Conservation (phyloP, 2,113 vertebrate species). For the Hirundichthys speculiger region DNA sequence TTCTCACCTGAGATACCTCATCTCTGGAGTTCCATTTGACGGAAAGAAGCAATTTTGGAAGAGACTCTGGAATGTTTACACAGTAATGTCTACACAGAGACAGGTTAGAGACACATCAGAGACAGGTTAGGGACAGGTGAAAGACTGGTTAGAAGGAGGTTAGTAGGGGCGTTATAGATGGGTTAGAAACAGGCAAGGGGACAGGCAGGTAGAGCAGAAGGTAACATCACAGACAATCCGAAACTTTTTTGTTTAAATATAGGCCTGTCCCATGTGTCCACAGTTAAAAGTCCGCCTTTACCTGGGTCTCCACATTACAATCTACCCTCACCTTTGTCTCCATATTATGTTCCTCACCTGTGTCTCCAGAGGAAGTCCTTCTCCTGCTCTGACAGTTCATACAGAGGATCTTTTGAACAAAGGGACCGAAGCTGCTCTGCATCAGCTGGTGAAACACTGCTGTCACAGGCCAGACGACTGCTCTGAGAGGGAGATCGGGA, state of each 20-base stretch:
- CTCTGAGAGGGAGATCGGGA: conserved; percentile 58
- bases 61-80: conserved; percentile 83
- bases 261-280: too few species aligned
- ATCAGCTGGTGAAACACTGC: conserved; percentile 75
- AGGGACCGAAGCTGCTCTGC: conserved; percentile 79
- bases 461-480: conserved; percentile 81
- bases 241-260: too few species aligned
- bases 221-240: background rate
- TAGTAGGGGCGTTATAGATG: too few species aligned
- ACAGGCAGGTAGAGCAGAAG: background rate
- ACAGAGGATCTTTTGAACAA: conserved; percentile 80
- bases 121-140: conserved; percentile 16
- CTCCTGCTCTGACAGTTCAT: conserved; percentile 84
- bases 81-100: conserved; percentile 80
- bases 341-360: conserved; percentile 23
- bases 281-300: too few species aligned
- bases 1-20: conserved; percentile 92
- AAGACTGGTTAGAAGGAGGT: background rate
- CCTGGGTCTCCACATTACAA: too few species aligned
- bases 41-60: conserved; percentile 93
- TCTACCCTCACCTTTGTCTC: background rate
- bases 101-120: conserved; percentile 1
- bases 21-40: conserved; percentile 99
- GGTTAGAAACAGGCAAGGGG: background rate
- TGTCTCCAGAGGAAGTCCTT: conserved; percentile 87